Conservation (phyloP, 2,797 vertebrate genomes). For the Enteromius fasciolatus region DNA sequence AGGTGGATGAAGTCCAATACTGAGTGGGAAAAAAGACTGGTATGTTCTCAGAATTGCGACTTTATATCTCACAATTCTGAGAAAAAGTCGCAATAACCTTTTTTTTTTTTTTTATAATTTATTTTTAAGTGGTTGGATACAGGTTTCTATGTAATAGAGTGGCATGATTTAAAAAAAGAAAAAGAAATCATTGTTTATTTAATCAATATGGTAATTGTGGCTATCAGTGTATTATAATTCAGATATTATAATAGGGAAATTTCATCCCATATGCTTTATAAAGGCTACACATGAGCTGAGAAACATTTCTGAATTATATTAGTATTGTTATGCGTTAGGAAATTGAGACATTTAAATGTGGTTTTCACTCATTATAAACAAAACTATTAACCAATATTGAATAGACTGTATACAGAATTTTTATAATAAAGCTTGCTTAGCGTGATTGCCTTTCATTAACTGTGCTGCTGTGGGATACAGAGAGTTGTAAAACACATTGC, state of each 20-base stretch:
- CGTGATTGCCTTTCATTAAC: not conserved
- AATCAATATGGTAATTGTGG: not conserved
- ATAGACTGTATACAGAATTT: not conserved
- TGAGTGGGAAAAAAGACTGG: too few relatives aligned
- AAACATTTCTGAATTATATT: not conserved
- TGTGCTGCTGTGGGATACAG: not conserved
- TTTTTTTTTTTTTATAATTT: too few relatives aligned
- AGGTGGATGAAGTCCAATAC: too few relatives aligned
- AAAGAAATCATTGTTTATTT: too few relatives aligned
- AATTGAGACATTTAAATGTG: not conserved
- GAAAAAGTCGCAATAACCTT: too few relatives aligned
- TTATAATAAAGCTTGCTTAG: not conserved
- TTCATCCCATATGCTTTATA: not conserved
- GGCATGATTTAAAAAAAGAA: too few relatives aligned
- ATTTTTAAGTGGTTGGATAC: too few relatives aligned
- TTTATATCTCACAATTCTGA: too few relatives aligned
- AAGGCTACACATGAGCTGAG: too few relatives aligned
- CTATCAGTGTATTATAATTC: too few relatives aligned
- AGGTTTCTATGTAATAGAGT: too few relatives aligned
- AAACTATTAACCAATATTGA: not conserved
- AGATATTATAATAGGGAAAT: not conserved
- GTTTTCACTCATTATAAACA: not conserved
- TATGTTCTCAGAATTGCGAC: too few relatives aligned
- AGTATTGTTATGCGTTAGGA: not conserved
- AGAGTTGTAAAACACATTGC: not conserved